phyloP scores from a whole-genome alignment of 2,113 vertebrate genomes.

The Lathamus discolor region DNA sequence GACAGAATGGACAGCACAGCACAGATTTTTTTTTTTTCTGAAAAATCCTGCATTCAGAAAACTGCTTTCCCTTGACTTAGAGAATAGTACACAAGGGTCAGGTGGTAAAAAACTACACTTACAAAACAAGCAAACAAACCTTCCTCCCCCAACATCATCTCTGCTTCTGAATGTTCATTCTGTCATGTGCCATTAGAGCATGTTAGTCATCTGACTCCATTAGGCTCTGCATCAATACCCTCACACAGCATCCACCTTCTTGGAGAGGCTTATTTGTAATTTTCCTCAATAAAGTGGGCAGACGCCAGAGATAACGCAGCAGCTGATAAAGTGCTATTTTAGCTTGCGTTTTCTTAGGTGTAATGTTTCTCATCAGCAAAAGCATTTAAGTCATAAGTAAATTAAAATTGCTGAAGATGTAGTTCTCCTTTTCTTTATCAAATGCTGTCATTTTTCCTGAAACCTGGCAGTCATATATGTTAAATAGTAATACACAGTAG shows the following conservation, averaged over 20 bases:
- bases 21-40: neutral
- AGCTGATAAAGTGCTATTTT: slow-evolving; percentile 15
- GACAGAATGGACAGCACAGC: neutral
- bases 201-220: neutral
- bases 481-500: neutral
- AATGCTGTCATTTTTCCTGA: neutral
- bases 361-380: neutral
- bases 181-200: rapidly evolving
- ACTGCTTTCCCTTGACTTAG: neutral
- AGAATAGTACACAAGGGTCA: neutral
- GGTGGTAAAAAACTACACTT: neutral
- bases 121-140: neutral
- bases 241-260: neutral
- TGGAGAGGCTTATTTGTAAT: neutral
- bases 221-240: neutral
- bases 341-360: neutral
- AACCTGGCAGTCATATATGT: neutral
- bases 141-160: neutral
- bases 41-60: neutral
- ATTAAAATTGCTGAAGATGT: neutral
- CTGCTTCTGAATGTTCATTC: neutral
- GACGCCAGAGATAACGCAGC: neutral
- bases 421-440: neutral
- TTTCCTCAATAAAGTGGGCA: neutral
- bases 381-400: neutral